Percentiles rank a stretch among this genome's conserved stretches.
Conservation (phyloP, 2,113 vertebrate genomes). For the Pluvianellus socialis region DNA sequence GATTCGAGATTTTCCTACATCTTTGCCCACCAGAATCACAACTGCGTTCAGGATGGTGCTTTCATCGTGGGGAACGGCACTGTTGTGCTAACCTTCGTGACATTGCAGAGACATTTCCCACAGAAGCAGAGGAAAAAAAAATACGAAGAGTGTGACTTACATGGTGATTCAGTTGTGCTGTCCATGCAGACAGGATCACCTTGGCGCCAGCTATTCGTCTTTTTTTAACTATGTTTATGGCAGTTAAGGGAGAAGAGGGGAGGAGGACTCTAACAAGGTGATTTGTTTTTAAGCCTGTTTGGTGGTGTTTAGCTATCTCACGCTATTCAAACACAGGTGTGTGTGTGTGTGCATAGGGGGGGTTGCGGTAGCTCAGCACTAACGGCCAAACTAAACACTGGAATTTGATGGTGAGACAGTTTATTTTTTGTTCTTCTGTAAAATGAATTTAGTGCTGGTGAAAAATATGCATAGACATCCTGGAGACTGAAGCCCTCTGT, state of each 20-base stretch:
- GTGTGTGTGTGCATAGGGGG: background rate
- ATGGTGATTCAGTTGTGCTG: background rate
- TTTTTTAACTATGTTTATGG: background rate
- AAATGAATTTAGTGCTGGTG: constrained; percentile 4
- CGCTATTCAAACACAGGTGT: constrained; percentile 33
- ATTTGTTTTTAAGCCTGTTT: background rate
- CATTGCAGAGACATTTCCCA: background rate
- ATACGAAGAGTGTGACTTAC: background rate
- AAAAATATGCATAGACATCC: background rate
- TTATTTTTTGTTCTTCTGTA: constrained; percentile 12
- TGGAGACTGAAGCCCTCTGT: background rate
- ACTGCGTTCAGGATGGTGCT: fast-evolving
- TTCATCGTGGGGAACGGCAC: background rate
- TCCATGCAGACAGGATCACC: background rate
- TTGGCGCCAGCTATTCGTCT: background rate
- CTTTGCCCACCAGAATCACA: background rate
- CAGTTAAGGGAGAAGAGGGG: background rate
- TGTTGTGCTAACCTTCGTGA: background rate
- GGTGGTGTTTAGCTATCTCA: constrained; percentile 15
- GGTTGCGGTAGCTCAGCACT: background rate
- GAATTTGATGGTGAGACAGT: background rate
- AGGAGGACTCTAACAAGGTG: background rate
- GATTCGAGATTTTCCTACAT: background rate
- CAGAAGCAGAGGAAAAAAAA: background rate
- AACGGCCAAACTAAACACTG: constrained; percentile 49